These are phyloP conservation scores for Mechanitis messenoides DNA, from an alignment of 2,888 invertebrate species.

Conservation along the genomic window DNA sequence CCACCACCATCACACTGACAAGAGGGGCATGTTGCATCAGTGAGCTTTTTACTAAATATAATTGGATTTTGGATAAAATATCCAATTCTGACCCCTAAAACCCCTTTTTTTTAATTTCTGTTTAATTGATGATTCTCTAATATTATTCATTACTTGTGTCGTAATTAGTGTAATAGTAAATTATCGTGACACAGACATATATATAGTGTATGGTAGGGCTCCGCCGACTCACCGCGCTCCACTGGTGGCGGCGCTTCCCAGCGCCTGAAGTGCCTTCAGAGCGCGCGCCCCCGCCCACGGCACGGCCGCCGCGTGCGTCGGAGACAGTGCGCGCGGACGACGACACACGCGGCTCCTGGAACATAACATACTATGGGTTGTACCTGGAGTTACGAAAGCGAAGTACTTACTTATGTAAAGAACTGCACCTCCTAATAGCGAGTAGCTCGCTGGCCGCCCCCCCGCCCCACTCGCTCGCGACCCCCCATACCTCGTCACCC, in stretches of 20 bases:
- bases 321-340: constrained; percentile 51
- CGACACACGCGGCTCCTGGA: constrained; percentile 59
- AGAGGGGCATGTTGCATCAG: not conserved
- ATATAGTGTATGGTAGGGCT: not conserved
- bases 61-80: too few relatives aligned
- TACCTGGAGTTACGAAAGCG: not conserved
- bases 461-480: constrained; percentile 66
- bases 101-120: too few relatives aligned
- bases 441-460: constrained; percentile 66
- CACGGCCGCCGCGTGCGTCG: constrained; percentile 50
- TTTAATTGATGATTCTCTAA: too few relatives aligned
- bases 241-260: constrained; percentile 45
- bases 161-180: not conserved
- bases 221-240: constrained; percentile 35
- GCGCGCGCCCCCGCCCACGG: constrained; percentile 59
- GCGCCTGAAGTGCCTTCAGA: constrained; percentile 41
- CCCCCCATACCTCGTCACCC: constrained; percentile 73
- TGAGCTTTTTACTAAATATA: not conserved
- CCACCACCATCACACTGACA: constrained; percentile 56
- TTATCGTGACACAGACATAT: not conserved
- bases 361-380: not conserved
- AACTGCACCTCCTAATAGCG: constrained; percentile 53
- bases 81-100: too few relatives aligned
- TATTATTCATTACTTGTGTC: too few relatives aligned
- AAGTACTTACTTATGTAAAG: not conserved